These are phyloP conservation scores for Orchestia grillus DNA, from an alignment of 1,140 invertebrate species.

Conservation along the genomic window DNA sequence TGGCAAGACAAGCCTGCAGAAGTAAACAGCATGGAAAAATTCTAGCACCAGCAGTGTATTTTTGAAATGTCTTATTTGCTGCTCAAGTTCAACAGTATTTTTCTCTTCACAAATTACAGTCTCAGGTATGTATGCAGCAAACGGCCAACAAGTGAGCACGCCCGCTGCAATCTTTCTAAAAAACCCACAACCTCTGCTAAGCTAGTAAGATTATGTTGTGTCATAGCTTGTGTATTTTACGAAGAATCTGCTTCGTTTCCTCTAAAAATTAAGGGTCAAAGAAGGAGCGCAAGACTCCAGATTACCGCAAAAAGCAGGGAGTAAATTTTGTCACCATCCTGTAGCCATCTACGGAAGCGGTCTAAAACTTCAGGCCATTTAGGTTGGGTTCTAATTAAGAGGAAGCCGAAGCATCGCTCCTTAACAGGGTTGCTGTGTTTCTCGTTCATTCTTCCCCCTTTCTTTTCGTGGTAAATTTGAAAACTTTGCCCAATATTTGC, in stretches of 20 bases:
- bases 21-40: not conserved
- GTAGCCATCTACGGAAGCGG: conserved; percentile 18
- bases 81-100: not conserved
- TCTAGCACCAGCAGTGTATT: not conserved
- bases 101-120: not conserved
- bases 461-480: conserved; percentile 36
- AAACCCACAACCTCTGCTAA: not conserved
- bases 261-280: not conserved
- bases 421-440: conserved; percentile 10
- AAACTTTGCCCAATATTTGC: conserved; percentile 21
- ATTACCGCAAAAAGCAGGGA: conserved; percentile 11
- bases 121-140: not conserved
- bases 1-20: not conserved
- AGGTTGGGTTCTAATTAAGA: conserved; percentile 18
- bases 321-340: conserved; percentile 25
- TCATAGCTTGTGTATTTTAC: not conserved
- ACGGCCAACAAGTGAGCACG: not conserved
- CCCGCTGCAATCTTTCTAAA: not conserved
- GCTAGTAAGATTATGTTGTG: not conserved
- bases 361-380: conserved; percentile 6
- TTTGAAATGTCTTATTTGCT: not conserved
- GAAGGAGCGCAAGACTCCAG: not conserved
- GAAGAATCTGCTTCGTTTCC: not conserved
- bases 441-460: not conserved
- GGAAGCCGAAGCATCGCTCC: conserved; percentile 17